phyloP scores from a whole-genome alignment of 2,113 vertebrate species.

The Chrysochloris asiatica region DNA sequence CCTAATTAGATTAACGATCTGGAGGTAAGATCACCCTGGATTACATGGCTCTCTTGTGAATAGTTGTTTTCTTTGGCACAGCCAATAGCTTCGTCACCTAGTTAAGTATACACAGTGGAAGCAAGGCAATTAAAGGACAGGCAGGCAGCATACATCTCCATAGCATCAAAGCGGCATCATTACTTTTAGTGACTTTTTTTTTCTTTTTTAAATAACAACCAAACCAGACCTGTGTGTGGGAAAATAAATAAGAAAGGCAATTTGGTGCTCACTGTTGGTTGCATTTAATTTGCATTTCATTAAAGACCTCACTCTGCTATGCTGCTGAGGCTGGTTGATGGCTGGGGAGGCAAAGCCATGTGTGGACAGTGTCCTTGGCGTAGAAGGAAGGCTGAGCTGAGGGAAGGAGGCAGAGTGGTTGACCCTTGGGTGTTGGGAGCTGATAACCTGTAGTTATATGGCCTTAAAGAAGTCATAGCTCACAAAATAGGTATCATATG shows the following conservation, averaged over 20 bases:
- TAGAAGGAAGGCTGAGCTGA: background rate
- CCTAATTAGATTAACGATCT: too few species aligned
- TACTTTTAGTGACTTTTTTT: conserved; percentile 54
- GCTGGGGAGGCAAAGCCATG: background rate
- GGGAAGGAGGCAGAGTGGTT: background rate
- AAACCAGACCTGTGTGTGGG: background rate
- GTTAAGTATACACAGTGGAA: background rate
- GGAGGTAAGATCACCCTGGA: too few species aligned
- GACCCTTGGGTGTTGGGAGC: background rate
- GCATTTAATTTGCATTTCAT: conserved; percentile 43
- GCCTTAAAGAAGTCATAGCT: background rate
- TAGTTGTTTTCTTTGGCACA: conserved; percentile 42
- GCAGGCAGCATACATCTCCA: background rate
- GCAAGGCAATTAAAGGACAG: conserved; percentile 50
- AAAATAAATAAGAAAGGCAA: conserved; percentile 43
- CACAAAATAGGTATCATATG: background rate
- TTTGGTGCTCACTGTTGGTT: background rate
- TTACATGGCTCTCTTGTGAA: background rate
- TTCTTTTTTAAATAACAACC: background rate
- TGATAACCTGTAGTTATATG: fast-evolving
- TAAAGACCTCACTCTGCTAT: background rate
- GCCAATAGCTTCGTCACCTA: conserved; percentile 21
- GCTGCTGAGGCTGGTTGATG: background rate
- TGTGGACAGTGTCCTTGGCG: fast-evolving
- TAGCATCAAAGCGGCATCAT: background rate